These are phyloP conservation scores for Platyrinchus mystaceus DNA, from an alignment of 2,797 vertebrate species.

Conservation along the genomic window DNA sequence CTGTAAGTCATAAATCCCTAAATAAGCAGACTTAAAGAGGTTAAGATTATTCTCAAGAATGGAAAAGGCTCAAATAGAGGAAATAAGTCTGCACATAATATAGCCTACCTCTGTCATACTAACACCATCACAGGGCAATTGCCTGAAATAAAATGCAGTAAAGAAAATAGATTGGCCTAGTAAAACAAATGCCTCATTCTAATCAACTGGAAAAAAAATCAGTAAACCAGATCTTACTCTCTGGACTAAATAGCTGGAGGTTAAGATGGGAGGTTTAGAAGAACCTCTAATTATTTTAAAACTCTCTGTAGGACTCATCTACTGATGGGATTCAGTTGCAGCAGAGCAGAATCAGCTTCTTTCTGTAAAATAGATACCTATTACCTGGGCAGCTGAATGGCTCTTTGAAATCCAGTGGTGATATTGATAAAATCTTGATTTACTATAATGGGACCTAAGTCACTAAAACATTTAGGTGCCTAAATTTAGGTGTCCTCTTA, in stretches of 20 bases:
- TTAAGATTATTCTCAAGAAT: not conserved
- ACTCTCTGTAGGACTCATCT: not conserved
- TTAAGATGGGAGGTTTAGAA: not conserved
- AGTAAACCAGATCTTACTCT: not conserved
- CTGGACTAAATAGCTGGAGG: not conserved
- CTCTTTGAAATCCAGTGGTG: not conserved
- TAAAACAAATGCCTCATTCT: not conserved
- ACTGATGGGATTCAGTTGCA: not conserved
- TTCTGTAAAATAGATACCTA: not conserved
- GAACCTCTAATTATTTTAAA: not conserved
- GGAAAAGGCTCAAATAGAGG: not conserved
- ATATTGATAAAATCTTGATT: not conserved
- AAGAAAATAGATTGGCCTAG: not conserved
- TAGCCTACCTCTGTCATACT: not conserved
- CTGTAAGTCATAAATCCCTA: not conserved
- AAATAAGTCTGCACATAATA: not conserved
- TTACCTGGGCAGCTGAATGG: not conserved
- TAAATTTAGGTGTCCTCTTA: not conserved
- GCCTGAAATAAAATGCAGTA: not conserved
- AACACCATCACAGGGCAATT: not conserved
- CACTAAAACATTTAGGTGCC: not conserved
- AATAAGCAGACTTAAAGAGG: not conserved
- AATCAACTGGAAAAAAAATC: not conserved
- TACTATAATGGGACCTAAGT: not conserved
- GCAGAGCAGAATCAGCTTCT: not conserved